A percentile compares a stretch with the other conserved stretches of the same genome.
Conservation (phyloP, 23 tunicate species). For the Pegea sp. region DNA sequence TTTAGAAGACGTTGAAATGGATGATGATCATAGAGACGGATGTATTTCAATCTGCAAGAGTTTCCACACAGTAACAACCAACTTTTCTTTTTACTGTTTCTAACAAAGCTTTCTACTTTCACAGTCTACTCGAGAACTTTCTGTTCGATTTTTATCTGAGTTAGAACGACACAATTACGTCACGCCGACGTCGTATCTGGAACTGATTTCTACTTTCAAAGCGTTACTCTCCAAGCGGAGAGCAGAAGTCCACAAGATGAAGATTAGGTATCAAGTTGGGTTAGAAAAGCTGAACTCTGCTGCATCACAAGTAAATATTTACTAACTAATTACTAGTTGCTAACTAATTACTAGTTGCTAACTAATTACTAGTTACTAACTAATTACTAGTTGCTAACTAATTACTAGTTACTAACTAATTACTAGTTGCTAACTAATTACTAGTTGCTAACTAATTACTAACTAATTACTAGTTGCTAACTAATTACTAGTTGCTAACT, state of each 20-base stretch:
- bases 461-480: too few species aligned
- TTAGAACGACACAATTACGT: constrained; percentile 93
- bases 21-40: constrained; percentile 44
- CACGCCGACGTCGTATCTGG: constrained; percentile 95
- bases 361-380: too few species aligned
- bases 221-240: constrained; percentile 54
- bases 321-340: neutral
- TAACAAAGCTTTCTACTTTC: neutral
- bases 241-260: constrained; percentile 67
- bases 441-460: too few species aligned
- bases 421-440: too few species aligned
- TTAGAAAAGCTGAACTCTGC: constrained; percentile 84
- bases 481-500: too few species aligned
- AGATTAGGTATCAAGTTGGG: constrained; percentile 81
- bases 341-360: too few species aligned
- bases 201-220: constrained; percentile 82
- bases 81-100: neutral
- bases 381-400: too few species aligned
- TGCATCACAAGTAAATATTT: constrained; percentile 49
- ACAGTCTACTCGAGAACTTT: constrained; percentile 15
- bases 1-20: constrained; percentile 93
- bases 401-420: too few species aligned
- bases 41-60: constrained; percentile 81
- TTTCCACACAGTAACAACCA: constrained; percentile 55
- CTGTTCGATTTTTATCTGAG: constrained; percentile 29